Conservation (phyloP, 2,888 invertebrate species). For the Bursaphelenchus okinawaensis region DNA sequence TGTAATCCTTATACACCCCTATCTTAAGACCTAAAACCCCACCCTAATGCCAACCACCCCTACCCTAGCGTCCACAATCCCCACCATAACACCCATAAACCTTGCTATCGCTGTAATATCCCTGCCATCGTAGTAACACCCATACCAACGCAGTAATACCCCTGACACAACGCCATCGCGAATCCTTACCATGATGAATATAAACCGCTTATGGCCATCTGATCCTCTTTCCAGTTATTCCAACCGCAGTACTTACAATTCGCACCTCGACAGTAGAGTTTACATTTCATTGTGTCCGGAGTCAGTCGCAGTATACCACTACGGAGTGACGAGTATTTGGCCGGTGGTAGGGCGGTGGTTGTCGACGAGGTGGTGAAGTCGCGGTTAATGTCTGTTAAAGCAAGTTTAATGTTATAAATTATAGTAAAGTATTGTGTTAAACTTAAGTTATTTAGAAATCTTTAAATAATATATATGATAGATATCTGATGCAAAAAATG, state of each 20-base stretch:
- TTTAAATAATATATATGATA: too few species aligned
- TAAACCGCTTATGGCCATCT: slow-evolving; percentile 72
- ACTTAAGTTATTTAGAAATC: too few species aligned
- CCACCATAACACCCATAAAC: too few species aligned
- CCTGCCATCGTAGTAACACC: too few species aligned
- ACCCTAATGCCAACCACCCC: too few species aligned
- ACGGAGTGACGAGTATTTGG: background rate
- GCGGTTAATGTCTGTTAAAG: background rate
- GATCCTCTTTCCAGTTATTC: slow-evolving; percentile 58
- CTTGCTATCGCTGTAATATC: too few species aligned
- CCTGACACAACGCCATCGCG: too few species aligned
- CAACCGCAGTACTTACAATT: slow-evolving; percentile 73
- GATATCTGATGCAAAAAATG: too few species aligned
- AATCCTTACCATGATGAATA: slow-evolving; percentile 79
- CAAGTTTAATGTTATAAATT: background rate
- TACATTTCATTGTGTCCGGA: slow-evolving; percentile 36
- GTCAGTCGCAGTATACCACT: slow-evolving; percentile 17
- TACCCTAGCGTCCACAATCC: too few species aligned
- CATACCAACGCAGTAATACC: too few species aligned
- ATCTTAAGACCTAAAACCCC: background rate
- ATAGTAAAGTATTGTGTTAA: too few species aligned
- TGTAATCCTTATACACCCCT: background rate
- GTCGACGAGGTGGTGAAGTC: background rate
- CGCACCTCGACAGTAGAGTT: slow-evolving; percentile 64
- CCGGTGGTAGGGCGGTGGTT: background rate